Percentiles rank a stretch among this genome's conserved stretches.
phyloP scores from a whole-genome alignment of 1,140 invertebrate genomes.

The Drosophila trapezifrons region DNA sequence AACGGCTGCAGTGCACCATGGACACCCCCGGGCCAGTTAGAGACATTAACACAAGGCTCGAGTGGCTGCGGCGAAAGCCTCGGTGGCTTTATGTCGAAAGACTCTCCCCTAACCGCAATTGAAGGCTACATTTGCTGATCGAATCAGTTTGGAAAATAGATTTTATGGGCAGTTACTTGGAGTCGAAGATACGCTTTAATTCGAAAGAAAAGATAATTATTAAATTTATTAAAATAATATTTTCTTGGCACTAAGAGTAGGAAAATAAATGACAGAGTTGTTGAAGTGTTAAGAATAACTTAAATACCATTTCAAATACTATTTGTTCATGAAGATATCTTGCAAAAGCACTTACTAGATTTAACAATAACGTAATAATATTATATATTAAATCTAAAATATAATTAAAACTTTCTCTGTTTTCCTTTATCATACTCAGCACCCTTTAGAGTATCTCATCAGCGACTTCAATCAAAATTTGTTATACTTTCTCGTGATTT shows the following conservation, averaged over 20 bases:
- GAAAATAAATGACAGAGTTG: too few species aligned
- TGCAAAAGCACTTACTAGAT: too few species aligned
- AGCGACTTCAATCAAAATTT: slow-evolving; percentile 23
- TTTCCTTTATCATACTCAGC: neutral
- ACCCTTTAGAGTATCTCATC: slow-evolving; percentile 24
- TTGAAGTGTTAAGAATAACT: too few species aligned
- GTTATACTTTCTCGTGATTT: slow-evolving; percentile 55
- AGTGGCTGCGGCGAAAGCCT: slow-evolving; percentile 35
- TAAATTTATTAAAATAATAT: too few species aligned
- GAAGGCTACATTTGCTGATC: slow-evolving; percentile 35
- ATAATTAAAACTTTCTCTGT: neutral
- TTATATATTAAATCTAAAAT: neutral
- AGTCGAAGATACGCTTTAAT: slow-evolving; percentile 5
- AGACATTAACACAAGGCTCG: slow-evolving; percentile 38
- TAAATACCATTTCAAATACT: neutral
- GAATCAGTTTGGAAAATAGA: slow-evolving; percentile 15
- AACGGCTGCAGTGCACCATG: slow-evolving; percentile 31
- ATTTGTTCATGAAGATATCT: neutral
- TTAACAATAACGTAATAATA: too few species aligned
- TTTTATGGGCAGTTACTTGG: neutral
- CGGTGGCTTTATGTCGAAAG: slow-evolving; percentile 35
- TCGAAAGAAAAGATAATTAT: neutral
- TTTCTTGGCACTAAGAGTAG: too few species aligned
- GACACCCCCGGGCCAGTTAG: slow-evolving; percentile 44
- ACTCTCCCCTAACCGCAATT: slow-evolving; percentile 28